Base-by-base conservation (phyloP, 1,140 invertebrate species). In the Arctopsyche grandis region DNA sequence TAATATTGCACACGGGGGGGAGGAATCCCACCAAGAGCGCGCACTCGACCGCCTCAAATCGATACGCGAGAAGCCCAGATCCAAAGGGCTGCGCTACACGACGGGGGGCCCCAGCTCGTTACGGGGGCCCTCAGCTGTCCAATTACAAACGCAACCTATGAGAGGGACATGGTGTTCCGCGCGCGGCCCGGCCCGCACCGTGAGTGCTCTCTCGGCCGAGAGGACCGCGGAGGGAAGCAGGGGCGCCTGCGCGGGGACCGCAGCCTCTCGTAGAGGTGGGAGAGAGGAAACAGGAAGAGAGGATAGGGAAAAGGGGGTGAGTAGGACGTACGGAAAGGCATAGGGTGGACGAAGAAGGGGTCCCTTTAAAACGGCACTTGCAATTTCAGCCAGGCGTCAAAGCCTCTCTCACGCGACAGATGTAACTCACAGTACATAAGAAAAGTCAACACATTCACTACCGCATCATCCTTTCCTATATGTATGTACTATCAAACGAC, bases 201-300 rank as follows among this genome's bases (percentile, higher is more conserved):
- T 12, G 63, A 66, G 63, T 66, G 19, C 5, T 22, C 19, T 66
- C 63, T n/a, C 22, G 63, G 5, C 1, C 19, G 63, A 24, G 9
- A n/a, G 24, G 9, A 16, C 4, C 48, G 48, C 22, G 22, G 7
- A 5, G 63, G 24, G 48, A 5, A 5, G 48, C 4, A 52, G 16
- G 22, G 63, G 63, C 63, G 63, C 63, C 14, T 66, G 63, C 24
- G 63, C 24, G 9, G 9, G 24, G 24, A 66, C 63, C 63, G 22
- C 63, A 66, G 63, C 63, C 63, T 66, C 63, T 22, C 7, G 16
- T 0, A 21, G 16, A 16, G 56, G 16, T 16, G 56, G 56, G 56
- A 0, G 0, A 21, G 9, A 21, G 56, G 9, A n/a, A n/a, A 16
- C 16, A 60, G 56, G 14, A 21, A 9, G 9, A 1, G 56, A 9